Conservation (phyloP, 1,140 invertebrate species). For the Drosophila parabipectinata region DNA sequence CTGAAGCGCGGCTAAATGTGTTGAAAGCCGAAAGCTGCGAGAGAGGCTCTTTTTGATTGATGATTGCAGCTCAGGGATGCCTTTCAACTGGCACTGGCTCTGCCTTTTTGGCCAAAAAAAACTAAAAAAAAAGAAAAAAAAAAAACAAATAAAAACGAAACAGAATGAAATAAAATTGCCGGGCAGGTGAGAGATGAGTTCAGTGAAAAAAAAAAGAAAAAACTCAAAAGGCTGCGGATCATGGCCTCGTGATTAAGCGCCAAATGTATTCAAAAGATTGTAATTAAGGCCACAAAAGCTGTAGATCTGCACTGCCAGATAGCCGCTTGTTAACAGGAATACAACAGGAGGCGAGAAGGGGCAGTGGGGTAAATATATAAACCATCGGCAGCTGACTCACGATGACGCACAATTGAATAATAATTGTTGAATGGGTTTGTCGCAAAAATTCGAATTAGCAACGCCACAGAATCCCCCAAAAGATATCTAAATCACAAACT, state of each 20-base stretch:
- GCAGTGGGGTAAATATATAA: background rate
- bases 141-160: slow-evolving; percentile 10
- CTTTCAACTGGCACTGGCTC: slow-evolving; percentile 49
- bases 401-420: slow-evolving; percentile 78
- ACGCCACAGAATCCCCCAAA: slow-evolving; percentile 50
- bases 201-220: background rate
- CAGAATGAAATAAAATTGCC: slow-evolving; percentile 59
- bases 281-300: slow-evolving; percentile 81
- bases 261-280: slow-evolving; percentile 83
- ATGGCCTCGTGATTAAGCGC: slow-evolving; percentile 79
- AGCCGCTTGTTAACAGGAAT: slow-evolving; percentile 70
- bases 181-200: slow-evolving; percentile 44
- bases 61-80: slow-evolving; percentile 75
- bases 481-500: background rate
- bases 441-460: slow-evolving; percentile 71
- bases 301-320: slow-evolving; percentile 77
- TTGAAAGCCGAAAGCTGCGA: slow-evolving; percentile 64
- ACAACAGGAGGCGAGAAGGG: background rate
- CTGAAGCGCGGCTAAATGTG: slow-evolving; percentile 73
- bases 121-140: too few species aligned
- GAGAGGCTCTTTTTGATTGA: slow-evolving; percentile 70
- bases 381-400: slow-evolving; percentile 62
- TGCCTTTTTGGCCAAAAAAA: slow-evolving; percentile 33
- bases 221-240: slow-evolving; percentile 49
- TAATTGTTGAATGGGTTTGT: slow-evolving; percentile 61